These are phyloP conservation scores for Homarus gammarus DNA, from an alignment of 2,888 invertebrate species.

Conservation along the genomic window DNA sequence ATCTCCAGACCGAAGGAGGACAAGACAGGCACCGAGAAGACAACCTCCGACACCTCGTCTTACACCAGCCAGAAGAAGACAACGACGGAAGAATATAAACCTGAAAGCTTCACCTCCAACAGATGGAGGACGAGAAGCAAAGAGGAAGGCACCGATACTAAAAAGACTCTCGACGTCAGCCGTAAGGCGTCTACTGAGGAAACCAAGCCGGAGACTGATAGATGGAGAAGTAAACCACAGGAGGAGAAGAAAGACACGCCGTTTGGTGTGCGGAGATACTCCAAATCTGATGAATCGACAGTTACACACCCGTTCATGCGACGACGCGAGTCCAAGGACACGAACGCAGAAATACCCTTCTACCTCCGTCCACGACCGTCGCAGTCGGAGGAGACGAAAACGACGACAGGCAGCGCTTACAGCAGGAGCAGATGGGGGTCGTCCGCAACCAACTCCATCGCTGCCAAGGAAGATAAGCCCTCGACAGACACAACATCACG, in stretches of 20 bases:
- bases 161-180: background rate
- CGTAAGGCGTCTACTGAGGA: slow-evolving; percentile 33
- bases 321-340: slow-evolving; percentile 47
- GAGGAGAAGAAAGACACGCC: slow-evolving; percentile 48
- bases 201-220: slow-evolving; percentile 1
- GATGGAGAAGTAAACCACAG: slow-evolving; percentile 27
- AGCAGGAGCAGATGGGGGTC: slow-evolving; percentile 43
- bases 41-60: background rate
- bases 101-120: slow-evolving; percentile 28
- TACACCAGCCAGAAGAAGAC: background rate
- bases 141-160: background rate
- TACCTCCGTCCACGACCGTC: slow-evolving; percentile 32
- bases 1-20: background rate
- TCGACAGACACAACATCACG: background rate
- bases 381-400: slow-evolving; percentile 24
- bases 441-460: background rate
- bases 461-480: background rate
- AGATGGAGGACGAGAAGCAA: slow-evolving; percentile 28
- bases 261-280: slow-evolving; percentile 15
- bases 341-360: slow-evolving; percentile 40
- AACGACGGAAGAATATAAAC: slow-evolving; percentile 11
- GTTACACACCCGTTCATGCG: slow-evolving; percentile 46
- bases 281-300: slow-evolving; percentile 12
- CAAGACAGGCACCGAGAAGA: background rate
- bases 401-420: background rate